Conservation (phyloP, 2,888 invertebrate species). For the Apotomis betuletana region DNA sequence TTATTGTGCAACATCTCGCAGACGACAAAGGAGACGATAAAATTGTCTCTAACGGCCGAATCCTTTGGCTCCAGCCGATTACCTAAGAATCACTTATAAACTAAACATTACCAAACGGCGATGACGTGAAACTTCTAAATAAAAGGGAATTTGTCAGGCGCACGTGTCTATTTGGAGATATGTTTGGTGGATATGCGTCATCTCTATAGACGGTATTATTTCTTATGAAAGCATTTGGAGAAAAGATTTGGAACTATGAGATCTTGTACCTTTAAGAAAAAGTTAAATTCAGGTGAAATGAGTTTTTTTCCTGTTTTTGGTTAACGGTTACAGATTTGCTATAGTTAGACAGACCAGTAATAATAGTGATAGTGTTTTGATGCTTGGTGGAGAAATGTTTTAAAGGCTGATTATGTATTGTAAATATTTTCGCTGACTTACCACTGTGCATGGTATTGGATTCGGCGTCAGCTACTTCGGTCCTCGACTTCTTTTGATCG, state of each 20-base stretch:
- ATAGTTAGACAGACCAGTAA: too few relatives aligned
- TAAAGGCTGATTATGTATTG: constrained; percentile 25
- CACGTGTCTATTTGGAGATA: constrained; percentile 57
- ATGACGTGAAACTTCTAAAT: constrained; percentile 59
- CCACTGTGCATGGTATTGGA: constrained; percentile 96
- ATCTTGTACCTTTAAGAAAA: not conserved
- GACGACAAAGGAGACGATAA: constrained; percentile 73
- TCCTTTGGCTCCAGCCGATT: constrained; percentile 67
- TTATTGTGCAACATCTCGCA: constrained; percentile 78
- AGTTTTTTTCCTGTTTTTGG: not conserved
- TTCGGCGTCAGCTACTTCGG: constrained; percentile 93
- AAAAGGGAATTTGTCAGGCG: constrained; percentile 58
- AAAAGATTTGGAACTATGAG: constrained; percentile 4
- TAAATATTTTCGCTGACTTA: constrained; percentile 74
- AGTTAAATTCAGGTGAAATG: not conserved
- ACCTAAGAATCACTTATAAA: constrained; percentile 73
- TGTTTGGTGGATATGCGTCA: constrained; percentile 39
- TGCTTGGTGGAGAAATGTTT: too few relatives aligned
- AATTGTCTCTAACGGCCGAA: constrained; percentile 70
- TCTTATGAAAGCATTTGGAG: not conserved
- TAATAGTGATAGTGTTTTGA: too few relatives aligned
- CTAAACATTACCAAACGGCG: constrained; percentile 68
- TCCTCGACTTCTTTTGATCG: constrained; percentile 89
- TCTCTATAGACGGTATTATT: constrained; percentile 25
- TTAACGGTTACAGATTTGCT: too few relatives aligned